Conservation (phyloP, 2,888 invertebrate genomes). For the Syrphus vitripennis region DNA sequence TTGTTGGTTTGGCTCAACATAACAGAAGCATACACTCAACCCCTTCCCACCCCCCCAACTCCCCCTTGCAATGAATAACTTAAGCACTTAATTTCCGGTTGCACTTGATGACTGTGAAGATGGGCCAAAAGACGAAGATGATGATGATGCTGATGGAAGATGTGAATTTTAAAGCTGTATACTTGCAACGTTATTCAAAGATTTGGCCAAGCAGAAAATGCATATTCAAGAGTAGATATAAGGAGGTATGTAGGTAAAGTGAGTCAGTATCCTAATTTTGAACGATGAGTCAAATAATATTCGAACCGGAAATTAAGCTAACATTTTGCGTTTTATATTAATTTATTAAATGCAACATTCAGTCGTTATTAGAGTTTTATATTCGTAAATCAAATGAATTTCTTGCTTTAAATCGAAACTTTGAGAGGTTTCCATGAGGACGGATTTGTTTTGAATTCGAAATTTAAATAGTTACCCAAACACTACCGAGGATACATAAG, state of each 20-base stretch:
- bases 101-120: slow-evolving; percentile 36
- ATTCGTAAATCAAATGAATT: too few relatives aligned
- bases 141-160: not conserved
- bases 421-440: too few relatives aligned
- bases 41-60: not conserved
- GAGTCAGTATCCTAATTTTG: not conserved
- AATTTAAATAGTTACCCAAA: too few relatives aligned
- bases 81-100: slow-evolving; percentile 61
- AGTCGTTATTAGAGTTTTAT: too few relatives aligned
- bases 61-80: slow-evolving; percentile 58
- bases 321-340: not conserved
- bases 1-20: not conserved
- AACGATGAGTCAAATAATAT: not conserved
- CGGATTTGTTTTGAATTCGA: too few relatives aligned
- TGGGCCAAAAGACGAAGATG: not conserved
- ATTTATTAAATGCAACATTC: too few relatives aligned
- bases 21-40: not conserved
- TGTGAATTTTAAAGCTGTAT: slow-evolving; percentile 9
- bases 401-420: too few relatives aligned
- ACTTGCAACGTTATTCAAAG: not conserved
- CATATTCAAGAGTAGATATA: not conserved
- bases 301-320: not conserved
- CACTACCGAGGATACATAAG: too few relatives aligned
- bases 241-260: too few relatives aligned
- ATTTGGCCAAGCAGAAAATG: slow-evolving; percentile 12